These are phyloP conservation scores for Lasioglossum albipes DNA, from an alignment of 1,140 invertebrate genomes.

Conservation along the genomic window DNA sequence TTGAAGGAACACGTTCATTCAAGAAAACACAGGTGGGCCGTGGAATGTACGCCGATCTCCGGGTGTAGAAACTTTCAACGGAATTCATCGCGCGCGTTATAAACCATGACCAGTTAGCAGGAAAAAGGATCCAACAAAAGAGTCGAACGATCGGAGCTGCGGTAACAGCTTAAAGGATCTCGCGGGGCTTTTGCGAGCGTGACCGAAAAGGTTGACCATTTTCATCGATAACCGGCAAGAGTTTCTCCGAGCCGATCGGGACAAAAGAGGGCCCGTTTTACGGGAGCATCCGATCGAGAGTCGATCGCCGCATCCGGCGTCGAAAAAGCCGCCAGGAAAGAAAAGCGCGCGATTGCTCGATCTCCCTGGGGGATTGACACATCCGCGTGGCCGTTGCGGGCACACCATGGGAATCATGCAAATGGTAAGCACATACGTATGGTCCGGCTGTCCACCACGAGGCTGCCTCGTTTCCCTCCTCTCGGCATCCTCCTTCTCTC, in stretches of 20 bases:
- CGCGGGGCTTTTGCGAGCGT: no score
- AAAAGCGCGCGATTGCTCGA: conserved; percentile 15
- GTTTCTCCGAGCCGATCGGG: background rate
- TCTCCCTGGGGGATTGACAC: conserved; percentile 54
- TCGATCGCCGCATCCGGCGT: conserved; percentile 14
- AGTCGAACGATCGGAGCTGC: background rate
- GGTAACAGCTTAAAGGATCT: background rate
- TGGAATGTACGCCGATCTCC: background rate
- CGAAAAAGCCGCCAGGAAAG: background rate
- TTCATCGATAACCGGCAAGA: background rate
- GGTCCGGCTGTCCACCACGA: conserved; percentile 22
- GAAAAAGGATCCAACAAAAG: background rate
- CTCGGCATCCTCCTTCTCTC: background rate
- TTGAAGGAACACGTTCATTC: background rate
- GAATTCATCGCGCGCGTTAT: background rate
- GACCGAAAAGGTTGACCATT: background rate
- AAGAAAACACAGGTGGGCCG: background rate
- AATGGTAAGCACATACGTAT: conserved; percentile 50
- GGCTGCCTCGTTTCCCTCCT: background rate
- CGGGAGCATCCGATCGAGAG: background rate
- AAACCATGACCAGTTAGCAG: background rate
- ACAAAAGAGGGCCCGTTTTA: background rate
- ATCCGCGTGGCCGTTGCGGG: conserved; percentile 62
- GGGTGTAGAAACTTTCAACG: background rate
- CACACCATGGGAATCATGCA: conserved; percentile 70